Conservation (phyloP, 2,797 vertebrate genomes). For the Arremon aurantiirostris region DNA sequence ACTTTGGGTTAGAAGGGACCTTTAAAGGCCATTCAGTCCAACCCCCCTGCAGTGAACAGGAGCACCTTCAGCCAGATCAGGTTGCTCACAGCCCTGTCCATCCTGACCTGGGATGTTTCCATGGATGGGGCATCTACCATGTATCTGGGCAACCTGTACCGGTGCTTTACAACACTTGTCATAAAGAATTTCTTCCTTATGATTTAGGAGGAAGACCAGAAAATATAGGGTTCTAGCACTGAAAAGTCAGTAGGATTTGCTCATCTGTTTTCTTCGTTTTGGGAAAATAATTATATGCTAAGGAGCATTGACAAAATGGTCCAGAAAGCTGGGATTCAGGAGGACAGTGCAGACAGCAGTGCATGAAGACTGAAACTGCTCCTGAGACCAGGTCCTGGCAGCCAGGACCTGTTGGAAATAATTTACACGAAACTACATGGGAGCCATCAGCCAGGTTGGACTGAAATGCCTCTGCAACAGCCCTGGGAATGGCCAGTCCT, state of each 20-base stretch:
- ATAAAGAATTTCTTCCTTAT: not conserved
- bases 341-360: not conserved
- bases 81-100: not conserved
- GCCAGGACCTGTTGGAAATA: not conserved
- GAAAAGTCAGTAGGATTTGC: not conserved
- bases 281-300: not conserved
- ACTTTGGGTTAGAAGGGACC: not conserved
- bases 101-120: not conserved
- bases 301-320: not conserved
- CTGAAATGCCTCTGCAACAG: not conserved
- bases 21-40: not conserved
- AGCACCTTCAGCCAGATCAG: not conserved
- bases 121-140: not conserved
- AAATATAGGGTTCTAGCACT: fast-evolving
- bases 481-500: not conserved
- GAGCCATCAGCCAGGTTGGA: not conserved
- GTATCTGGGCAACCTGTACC: not conserved
- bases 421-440: fast-evolving
- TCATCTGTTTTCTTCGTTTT: not conserved
- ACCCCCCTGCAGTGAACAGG: not conserved
- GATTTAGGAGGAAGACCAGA: not conserved
- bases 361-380: not conserved
- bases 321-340: not conserved
- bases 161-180: not conserved
- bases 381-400: not conserved